Evolutionary conservation across 2,888 invertebrate species (phyloP).

Genomic region (Lasiommata megera): DNA sequence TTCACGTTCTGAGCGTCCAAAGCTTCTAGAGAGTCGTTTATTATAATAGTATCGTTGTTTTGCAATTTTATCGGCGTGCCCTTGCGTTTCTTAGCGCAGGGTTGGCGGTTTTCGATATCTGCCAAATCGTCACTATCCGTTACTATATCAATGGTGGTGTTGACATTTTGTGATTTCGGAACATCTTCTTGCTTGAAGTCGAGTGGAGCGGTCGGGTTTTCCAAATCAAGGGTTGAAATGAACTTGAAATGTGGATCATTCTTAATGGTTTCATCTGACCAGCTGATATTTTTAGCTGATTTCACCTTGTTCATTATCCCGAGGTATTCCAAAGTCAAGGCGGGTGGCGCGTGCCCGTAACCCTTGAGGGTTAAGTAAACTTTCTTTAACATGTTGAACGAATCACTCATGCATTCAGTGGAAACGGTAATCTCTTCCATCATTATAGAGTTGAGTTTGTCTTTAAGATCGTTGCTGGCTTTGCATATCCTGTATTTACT

Average conservation of each 20-base stretch:
- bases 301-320: conserved; percentile 82
- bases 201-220: conserved; percentile 49
- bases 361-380: conserved; percentile 82
- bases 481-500: conserved; percentile 34
- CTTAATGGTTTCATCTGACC: conserved; percentile 74
- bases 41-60: conserved; percentile 67
- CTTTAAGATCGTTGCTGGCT: conserved; percentile 61
- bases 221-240: conserved; percentile 55
- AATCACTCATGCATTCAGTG: conserved; percentile 71
- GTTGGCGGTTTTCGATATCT: conserved; percentile 58
- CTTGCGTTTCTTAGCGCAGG: conserved; percentile 57
- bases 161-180: conserved; percentile 34
- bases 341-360: conserved; percentile 80
- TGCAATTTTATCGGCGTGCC: conserved; percentile 64
- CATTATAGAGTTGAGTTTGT: conserved; percentile 60
- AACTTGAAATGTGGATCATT: conserved; percentile 54
- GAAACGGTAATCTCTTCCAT: conserved; percentile 77
- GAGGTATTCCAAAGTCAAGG: conserved; percentile 79
- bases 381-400: conserved; percentile 79
- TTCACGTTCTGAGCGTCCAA: conserved; percentile 56
- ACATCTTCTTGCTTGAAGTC: conserved; percentile 24
- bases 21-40: conserved; percentile 66
- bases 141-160: conserved; percentile 47
- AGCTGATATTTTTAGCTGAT: conserved; percentile 81
- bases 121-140: conserved; percentile 65